A percentile compares a stretch with the other conserved stretches of the same genome.
These are phyloP conservation scores for Cydia pomonella DNA, from an alignment of 1,140 invertebrate species.

Conservation along the genomic window DNA sequence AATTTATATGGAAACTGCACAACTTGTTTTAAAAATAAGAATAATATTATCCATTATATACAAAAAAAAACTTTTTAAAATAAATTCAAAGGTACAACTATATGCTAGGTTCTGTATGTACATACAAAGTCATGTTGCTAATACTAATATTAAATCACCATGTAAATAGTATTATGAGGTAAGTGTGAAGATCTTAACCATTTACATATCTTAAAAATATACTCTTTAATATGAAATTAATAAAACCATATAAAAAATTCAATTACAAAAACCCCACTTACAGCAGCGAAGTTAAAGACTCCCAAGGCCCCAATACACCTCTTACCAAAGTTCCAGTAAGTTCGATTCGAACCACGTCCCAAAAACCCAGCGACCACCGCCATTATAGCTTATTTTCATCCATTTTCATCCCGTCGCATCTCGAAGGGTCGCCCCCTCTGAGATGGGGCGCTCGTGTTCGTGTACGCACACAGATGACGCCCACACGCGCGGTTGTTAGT, in stretches of 20 bases:
- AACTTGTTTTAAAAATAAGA: no score
- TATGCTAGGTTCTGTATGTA: no score
- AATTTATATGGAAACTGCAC: no score
- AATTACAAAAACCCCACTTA: neutral
- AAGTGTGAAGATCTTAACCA: no score
- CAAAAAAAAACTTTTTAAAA: no score
- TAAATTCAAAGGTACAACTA: no score
- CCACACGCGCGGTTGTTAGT: neutral
- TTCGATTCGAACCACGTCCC: neutral
- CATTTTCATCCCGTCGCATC: conserved; percentile 13
- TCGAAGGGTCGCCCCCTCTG: conserved; percentile 16
- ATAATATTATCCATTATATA: no score
- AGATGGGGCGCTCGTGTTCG: neutral
- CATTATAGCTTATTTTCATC: conserved; percentile 30
- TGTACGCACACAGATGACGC: neutral
- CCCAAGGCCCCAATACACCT: neutral
- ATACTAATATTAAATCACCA: no score
- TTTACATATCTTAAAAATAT: no score
- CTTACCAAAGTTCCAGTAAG: neutral
- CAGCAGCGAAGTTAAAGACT: neutral
- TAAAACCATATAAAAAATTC: neutral
- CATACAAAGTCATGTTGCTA: no score
- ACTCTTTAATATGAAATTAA: no score
- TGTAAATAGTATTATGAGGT: no score
- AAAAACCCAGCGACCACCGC: conserved; percentile 6